Evolutionary conservation across 30 jellyfish, hydroid and myxozoan genomes (phyloP), one percentile per base, ranked within the genome.

Genomic region (Phacellophora camtschatica): DNA sequence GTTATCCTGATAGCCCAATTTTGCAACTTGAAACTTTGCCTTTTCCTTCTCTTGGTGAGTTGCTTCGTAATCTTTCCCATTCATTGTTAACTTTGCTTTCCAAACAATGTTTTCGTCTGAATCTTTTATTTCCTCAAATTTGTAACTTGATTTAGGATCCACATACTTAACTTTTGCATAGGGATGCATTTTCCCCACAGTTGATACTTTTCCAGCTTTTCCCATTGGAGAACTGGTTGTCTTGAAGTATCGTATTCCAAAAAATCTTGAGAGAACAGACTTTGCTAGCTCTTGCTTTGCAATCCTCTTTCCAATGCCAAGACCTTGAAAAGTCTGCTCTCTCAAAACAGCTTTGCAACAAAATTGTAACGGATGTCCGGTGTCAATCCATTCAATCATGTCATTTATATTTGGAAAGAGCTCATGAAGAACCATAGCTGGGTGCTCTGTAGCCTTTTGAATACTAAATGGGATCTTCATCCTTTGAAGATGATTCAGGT

Each of bases 381-480:
- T 91, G 12, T 90, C 95, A 32, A 75, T 16, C 96, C 96, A 90
- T 9, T 34, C 66, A 10, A 90, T 8, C 77, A 29, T 43, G 13
- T 34, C 41, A 6, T 50, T 51, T 25, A 90, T 71, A 49, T 84
- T 66, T 35, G 98, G 98, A 32, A 90, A 83, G 4, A 84, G 78
- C 79, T 90, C 98, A 23, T 71, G 29, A 23, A 90, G 50, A 43
- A 90, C 92, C 98, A 90, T 90, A 28, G 67, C 79, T 28, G 98
- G 98, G 63, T 18, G 74, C 27, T 58, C 73, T 3, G 95, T 53
- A 13, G 96, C 98, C 37, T 53, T 90, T 24, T 90, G 90, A 16
- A 57, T 27, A 66, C 61, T 73, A 46, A 90, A 49, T 41, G 68
- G 81, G 20, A 74, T 64, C 37, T 65, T 42, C 75, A 32, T 62